A percentile compares a stretch with the other conserved stretches of the same genome.
Evolutionary conservation across 1,140 invertebrate genomes (phyloP).

Genomic region (Lutraria rhynchaena): DNA sequence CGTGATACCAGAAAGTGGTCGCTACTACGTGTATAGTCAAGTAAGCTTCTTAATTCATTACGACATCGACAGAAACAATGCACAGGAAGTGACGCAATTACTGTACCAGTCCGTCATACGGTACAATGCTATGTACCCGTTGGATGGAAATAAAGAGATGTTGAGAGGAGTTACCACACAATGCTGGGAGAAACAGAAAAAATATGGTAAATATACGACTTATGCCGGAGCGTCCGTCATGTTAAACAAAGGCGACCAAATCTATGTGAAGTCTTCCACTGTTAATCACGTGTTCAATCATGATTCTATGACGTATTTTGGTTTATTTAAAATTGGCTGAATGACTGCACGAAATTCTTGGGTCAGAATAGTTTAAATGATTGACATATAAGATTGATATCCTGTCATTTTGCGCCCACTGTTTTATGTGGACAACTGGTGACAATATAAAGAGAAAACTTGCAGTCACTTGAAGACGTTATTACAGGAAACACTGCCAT

Average conservation of each 20-base stretch:
- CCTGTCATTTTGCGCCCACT: too few species aligned
- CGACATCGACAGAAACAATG: neutral
- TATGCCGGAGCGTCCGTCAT: conserved; percentile 32
- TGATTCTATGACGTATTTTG: conserved; percentile 37
- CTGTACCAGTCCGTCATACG: conserved; percentile 40
- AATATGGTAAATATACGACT: conserved; percentile 47
- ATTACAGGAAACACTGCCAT: too few species aligned
- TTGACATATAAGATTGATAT: too few species aligned
- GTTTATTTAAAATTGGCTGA: conserved; percentile 42
- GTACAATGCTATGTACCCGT: conserved; percentile 40
- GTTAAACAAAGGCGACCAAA: conserved; percentile 45
- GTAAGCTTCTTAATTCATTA: conserved; percentile 39
- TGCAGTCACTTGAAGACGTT: too few species aligned
- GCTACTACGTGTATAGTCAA: conserved; percentile 53
- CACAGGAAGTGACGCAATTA: neutral
- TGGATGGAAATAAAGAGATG: conserved; percentile 23
- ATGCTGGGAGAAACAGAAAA: conserved; percentile 51
- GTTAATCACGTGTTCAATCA: conserved; percentile 2
- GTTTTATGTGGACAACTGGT: too few species aligned
- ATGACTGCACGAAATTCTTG: too few species aligned
- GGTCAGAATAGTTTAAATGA: too few species aligned
- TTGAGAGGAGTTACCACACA: conserved; percentile 35
- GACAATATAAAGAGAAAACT: too few species aligned
- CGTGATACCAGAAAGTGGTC: conserved; percentile 31
- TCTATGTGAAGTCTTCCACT: conserved; percentile 32